phyloP scores from a whole-genome alignment of 2,888 invertebrate genomes.

The Drosophila buzzatii region DNA sequence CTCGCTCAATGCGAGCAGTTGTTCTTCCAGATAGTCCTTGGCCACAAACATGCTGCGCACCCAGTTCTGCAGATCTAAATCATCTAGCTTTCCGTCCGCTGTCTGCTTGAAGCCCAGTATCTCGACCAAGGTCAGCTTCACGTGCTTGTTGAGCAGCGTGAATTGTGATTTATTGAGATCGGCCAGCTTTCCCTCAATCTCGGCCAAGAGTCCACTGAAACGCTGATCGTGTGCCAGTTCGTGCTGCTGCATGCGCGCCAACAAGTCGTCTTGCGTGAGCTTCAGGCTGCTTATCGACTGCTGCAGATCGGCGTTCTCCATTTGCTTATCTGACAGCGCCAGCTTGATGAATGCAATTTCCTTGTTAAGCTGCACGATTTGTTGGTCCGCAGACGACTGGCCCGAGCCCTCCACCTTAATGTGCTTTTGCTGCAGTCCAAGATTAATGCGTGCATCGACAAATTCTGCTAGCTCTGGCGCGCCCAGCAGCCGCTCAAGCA shows the following conservation, averaged over 20 bases:
- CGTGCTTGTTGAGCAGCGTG: conserved; percentile 86
- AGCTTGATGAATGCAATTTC: conserved; percentile 87
- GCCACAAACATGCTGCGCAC: conserved; percentile 88
- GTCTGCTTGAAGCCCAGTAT: conserved; percentile 85
- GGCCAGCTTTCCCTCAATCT: conserved; percentile 80
- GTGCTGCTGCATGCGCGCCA: conserved; percentile 76
- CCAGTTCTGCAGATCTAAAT: conserved; percentile 87
- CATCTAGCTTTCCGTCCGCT: conserved; percentile 83
- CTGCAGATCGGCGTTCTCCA: conserved; percentile 82
- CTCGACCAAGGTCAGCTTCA: conserved; percentile 87
- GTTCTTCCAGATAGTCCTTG: conserved; percentile 88
- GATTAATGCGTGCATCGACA: conserved; percentile 74
- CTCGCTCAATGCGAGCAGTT: conserved; percentile 86
- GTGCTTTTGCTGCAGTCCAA: conserved; percentile 19
- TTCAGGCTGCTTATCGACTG: conserved; percentile 78
- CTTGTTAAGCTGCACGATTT: conserved; percentile 86
- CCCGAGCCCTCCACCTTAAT: conserved; percentile 50
- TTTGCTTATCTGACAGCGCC: conserved; percentile 86
- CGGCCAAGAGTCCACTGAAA: conserved; percentile 75
- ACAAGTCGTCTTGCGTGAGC: conserved; percentile 75
- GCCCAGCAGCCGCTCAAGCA: conserved; percentile 83
- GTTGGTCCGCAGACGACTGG: conserved; percentile 72
- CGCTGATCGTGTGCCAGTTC: conserved; percentile 77
- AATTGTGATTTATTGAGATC: conserved; percentile 85
- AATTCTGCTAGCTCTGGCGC: conserved; percentile 77